Evolutionary conservation across 2,797 vertebrate genomes (phyloP).

Genomic region (Scolopax bukidnonensis): DNA sequence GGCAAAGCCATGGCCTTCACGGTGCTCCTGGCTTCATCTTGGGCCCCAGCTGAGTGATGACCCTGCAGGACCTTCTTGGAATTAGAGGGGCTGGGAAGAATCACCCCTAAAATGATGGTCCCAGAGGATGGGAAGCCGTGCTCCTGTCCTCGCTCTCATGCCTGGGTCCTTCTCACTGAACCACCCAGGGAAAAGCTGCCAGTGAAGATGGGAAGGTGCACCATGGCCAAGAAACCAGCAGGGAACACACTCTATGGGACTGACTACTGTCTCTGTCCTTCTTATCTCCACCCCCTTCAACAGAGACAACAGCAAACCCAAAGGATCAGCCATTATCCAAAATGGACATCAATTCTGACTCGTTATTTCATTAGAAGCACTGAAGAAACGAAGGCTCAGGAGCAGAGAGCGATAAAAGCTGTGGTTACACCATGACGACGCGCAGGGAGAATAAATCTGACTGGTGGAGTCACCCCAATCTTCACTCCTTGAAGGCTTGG

Average conservation of each 20-base stretch:
- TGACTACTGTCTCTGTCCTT: rapidly evolving
- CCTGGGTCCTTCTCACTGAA: neutral
- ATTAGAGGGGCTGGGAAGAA: neutral
- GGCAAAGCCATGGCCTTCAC: rapidly evolving
- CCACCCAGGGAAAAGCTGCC: neutral
- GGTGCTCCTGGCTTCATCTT: neutral
- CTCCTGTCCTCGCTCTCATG: rapidly evolving
- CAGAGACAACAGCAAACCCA: rapidly evolving
- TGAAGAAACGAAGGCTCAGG: neutral
- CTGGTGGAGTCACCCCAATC: no score
- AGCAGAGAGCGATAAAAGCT: rapidly evolving
- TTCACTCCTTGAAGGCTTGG: neutral
- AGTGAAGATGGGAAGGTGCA: rapidly evolving
- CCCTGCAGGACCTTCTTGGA: neutral
- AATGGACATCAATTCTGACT: neutral
- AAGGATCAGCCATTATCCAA: neutral
- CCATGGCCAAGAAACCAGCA: rapidly evolving
- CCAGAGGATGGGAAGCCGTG: rapidly evolving
- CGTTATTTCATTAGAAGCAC: neutral
- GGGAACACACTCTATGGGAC: rapidly evolving
- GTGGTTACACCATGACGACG: rapidly evolving
- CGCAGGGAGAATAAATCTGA: neutral
- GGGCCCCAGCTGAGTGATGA: neutral
- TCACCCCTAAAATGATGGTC: rapidly evolving
- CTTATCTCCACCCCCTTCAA: neutral